These are phyloP conservation scores for Tetragnatha versicolor DNA, from an alignment of 1,140 invertebrate species.

Conservation along the genomic window DNA sequence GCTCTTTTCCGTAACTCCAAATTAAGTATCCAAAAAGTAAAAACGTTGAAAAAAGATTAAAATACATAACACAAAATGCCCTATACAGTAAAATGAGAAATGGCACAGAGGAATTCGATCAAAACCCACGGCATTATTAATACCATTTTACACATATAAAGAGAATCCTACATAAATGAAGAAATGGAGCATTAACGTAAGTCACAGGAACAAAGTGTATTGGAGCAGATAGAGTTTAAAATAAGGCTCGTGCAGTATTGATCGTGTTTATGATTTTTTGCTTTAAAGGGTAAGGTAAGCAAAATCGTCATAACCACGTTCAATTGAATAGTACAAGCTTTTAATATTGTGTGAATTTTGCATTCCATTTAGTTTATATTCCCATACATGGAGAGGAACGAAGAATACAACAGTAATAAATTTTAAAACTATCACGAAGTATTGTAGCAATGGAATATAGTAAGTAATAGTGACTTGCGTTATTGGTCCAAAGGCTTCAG, in stretches of 20 bases:
- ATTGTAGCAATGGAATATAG: too few relatives aligned
- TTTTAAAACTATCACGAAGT: too few relatives aligned
- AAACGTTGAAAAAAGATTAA: slow-evolving; percentile 12
- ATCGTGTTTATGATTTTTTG: too few relatives aligned
- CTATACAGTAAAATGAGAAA: slow-evolving; percentile 4
- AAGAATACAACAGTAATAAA: too few relatives aligned
- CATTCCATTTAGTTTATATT: too few relatives aligned
- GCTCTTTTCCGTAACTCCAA: not conserved
- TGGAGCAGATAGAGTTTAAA: not conserved
- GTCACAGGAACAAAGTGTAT: not conserved
- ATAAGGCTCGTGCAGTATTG: not conserved
- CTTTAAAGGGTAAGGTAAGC: too few relatives aligned
- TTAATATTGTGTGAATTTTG: too few relatives aligned
- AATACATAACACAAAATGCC: slow-evolving; percentile 12
- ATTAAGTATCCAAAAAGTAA: slow-evolving; percentile 9
- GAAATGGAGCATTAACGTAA: not conserved
- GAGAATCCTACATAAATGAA: not conserved
- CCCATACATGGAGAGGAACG: too few relatives aligned
- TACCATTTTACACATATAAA: not conserved
- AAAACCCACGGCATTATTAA: not conserved
- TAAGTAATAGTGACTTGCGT: too few relatives aligned
- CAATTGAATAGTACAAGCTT: too few relatives aligned
- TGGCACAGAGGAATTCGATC: slow-evolving; percentile 5
- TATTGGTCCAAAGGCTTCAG: too few relatives aligned
- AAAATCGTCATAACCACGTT: too few relatives aligned